A percentile compares a stretch with the other conserved stretches of the same genome.
Conservation (phyloP, 2,113 vertebrate genomes). For the Ia io region DNA sequence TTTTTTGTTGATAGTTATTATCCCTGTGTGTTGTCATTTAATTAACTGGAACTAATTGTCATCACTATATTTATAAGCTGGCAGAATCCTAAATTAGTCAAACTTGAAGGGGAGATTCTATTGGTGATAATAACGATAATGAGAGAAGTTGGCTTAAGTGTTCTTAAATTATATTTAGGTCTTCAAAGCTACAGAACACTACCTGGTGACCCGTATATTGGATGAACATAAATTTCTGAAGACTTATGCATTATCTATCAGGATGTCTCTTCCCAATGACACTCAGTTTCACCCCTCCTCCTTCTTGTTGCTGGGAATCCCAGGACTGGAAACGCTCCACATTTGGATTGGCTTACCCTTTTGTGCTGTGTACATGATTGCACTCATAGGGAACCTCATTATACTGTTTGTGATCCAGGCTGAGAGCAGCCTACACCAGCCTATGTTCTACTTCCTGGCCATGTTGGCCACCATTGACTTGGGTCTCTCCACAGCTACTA, state of each 20-base stretch:
- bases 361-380: conserved; percentile 35
- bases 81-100: not conserved
- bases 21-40: not conserved
- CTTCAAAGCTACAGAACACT: not conserved
- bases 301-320: conserved; percentile 36
- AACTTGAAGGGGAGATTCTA: not conserved
- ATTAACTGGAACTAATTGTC: not conserved
- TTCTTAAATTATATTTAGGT: not conserved
- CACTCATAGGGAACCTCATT: conserved; percentile 19
- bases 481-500: conserved; percentile 19
- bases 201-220: not conserved
- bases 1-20: not conserved
- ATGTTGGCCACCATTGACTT: conserved; percentile 47
- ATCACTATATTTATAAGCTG: not conserved
- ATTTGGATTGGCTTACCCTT: conserved; percentile 57
- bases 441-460: conserved; percentile 58
- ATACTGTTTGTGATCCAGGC: conserved; percentile 11
- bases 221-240: not conserved
- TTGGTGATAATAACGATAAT: not conserved
- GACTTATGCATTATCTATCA: not conserved
- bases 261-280: conserved; percentile 29
- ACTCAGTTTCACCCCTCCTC: not conserved
- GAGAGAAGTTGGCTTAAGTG: not conserved
- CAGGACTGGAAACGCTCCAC: conserved; percentile 35
- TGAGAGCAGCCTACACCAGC: conserved; percentile 32